Evolutionary conservation across 2,113 vertebrate species (phyloP).

Genomic region (Pelecanus crispus): DNA sequence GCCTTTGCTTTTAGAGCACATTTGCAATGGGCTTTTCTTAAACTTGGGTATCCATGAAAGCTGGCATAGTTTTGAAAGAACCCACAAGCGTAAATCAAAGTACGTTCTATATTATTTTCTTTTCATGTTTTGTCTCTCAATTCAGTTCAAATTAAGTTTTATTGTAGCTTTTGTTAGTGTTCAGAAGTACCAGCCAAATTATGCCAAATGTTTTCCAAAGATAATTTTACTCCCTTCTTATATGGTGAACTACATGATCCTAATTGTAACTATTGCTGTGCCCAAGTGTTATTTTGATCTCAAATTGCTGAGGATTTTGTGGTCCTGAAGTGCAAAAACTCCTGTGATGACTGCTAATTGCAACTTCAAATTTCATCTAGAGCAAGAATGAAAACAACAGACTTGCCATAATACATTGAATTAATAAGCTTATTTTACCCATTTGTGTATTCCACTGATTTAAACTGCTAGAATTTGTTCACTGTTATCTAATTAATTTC

Average conservation of each 20-base stretch:
- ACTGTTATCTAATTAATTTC: slow-evolving; percentile 8
- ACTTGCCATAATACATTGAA: not conserved
- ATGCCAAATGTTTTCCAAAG: slow-evolving; percentile 39
- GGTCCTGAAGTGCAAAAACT: not conserved
- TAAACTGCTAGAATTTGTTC: not conserved
- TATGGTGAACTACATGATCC: not conserved
- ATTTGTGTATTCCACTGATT: not conserved
- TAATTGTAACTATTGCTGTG: not conserved
- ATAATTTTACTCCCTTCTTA: not conserved
- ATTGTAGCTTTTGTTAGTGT: slow-evolving; percentile 23
- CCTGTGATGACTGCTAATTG: not conserved
- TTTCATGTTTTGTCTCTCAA: slow-evolving; percentile 28
- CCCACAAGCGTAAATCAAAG: slow-evolving; percentile 20
- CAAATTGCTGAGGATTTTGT: not conserved
- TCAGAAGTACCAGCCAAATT: slow-evolving; percentile 38
- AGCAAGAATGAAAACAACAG: not conserved
- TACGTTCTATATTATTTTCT: slow-evolving; percentile 1
- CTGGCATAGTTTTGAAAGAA: slow-evolving; percentile 1
- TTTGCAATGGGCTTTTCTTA: not conserved
- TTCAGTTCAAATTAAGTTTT: slow-evolving; percentile 34
- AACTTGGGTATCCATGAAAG: slow-evolving; percentile 4
- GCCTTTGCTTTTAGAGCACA: not conserved
- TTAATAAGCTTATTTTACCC: not conserved
- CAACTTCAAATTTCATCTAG: not conserved
- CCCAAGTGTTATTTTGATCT: not conserved